Base-by-base conservation (phyloP, 2,797 vertebrate species). In the Graptemys geographica region DNA sequence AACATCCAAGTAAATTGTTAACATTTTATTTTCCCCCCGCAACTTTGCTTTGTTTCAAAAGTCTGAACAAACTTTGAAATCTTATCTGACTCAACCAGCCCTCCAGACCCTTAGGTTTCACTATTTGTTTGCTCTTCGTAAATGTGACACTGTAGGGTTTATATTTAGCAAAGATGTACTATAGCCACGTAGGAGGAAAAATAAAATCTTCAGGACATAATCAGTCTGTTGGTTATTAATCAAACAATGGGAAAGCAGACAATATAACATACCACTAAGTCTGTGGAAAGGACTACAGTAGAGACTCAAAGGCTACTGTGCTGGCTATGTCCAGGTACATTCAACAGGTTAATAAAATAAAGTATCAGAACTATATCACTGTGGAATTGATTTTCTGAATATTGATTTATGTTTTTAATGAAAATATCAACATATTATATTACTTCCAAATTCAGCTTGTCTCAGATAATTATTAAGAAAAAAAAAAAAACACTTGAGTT, bases 81-180 rank as follows among this genome's bases (percentile, higher is more conserved):
- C 31, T 69, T 83, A 52, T 33, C 33, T 90, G 25, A 41, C 16
- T 65, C 19, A 86, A 79, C 3, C 3, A 87, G 21, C 19, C 55
- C 93, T 84, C 33, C 37, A 72, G n/a, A 72, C 10, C 65, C 55
- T 7, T 23, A 78, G 86, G n/a, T 72, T 93, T 85, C 52, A 31
- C 12, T 62, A 13, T 57, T 23, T 8, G 79, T 86, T 72, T 88
- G 1, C 8, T 93, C 33, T 84, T 94, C 51, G 56, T 9, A n/a
- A 37, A 79, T 76, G 13, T 97, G 90, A 62, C 51, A 65, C 3
- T 28, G 52, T 65, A 90, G 10, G 52, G 59, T 81, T 90, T 44
- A 78, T 49, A 6, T 87, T 91, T 92, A 94, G 88, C 53, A 81
- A 90, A 85, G 37, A 85, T 11, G 11, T 95, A 90, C 83, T 94